A percentile compares a stretch with the other conserved stretches of the same genome.
Conservation (phyloP, 2,113 vertebrate genomes). For the Trinectes maculatus region DNA sequence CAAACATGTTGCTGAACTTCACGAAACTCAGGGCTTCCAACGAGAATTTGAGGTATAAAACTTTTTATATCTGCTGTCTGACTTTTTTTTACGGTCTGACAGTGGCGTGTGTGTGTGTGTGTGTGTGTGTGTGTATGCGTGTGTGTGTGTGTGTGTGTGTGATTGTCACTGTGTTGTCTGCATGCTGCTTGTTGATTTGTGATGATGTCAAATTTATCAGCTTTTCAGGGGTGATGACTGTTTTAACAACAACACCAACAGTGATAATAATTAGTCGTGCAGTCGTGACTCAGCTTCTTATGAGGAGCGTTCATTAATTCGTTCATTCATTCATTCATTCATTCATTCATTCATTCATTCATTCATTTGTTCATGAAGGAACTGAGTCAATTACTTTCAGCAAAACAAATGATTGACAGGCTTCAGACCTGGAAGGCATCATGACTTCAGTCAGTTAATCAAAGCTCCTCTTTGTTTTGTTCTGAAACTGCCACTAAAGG, state of each 20-base stretch:
- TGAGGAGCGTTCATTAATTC: neutral
- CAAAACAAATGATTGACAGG: neutral
- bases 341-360: no score
- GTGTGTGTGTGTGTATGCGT: no score
- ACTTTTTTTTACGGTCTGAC: neutral
- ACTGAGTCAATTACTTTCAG: neutral
- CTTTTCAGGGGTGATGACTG: neutral
- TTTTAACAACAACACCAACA: neutral
- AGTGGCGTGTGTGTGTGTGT: slow-evolving; percentile 1
- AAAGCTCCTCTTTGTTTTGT: slow-evolving; percentile 9
- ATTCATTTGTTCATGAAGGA: neutral
- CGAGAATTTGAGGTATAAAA: slow-evolving; percentile 94
- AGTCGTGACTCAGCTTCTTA: neutral
- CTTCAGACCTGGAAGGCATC: neutral
- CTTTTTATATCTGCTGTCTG: neutral
- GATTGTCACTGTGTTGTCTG: no score
- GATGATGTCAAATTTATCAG: neutral
- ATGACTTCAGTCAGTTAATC: neutral
- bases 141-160: slow-evolving; percentile 10
- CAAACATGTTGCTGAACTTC: slow-evolving; percentile 91
- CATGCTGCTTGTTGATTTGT: slow-evolving; percentile 13
- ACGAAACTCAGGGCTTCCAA: slow-evolving; percentile 88
- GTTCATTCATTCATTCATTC: neutral
- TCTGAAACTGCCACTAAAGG: neutral
- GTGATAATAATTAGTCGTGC: neutral